Percentiles rank a stretch among this genome's conserved stretches.
Conservation (phyloP, 2,888 invertebrate genomes). For the Clitarchus hookeri region DNA sequence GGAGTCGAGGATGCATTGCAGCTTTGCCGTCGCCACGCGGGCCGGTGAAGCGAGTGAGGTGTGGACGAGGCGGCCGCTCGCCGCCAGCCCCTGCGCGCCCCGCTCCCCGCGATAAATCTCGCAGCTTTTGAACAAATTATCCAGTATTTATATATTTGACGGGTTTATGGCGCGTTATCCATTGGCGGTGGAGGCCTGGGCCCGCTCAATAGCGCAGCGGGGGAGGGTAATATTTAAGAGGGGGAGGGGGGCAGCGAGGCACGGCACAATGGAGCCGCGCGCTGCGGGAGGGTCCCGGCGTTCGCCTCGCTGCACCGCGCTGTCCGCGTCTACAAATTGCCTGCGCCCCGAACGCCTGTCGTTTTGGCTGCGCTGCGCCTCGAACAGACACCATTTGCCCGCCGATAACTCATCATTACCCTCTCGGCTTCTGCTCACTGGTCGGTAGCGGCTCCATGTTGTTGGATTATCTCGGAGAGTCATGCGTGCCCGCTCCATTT, state of each 20-base stretch:
- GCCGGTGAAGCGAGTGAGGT: background rate
- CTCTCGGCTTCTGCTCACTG: background rate
- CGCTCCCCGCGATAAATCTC: background rate
- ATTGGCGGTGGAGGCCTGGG: background rate
- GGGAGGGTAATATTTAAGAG: background rate
- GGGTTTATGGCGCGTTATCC: conserved; percentile 8
- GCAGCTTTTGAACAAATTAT: background rate
- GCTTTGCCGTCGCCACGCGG: too few species aligned
- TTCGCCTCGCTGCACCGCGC: too few species aligned
- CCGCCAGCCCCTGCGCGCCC: background rate
- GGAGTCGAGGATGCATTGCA: too few species aligned
- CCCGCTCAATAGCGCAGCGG: background rate
- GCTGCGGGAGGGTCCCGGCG: background rate
- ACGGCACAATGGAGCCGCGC: background rate
- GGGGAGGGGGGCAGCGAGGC: background rate
- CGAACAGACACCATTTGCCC: background rate
- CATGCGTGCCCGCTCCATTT: too few species aligned
- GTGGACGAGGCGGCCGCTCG: background rate
- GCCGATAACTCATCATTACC: conserved; percentile 1
- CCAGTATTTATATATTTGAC: conserved; percentile 14
- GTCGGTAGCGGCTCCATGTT: too few species aligned
- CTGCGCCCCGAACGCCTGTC: background rate
- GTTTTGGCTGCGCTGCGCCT: background rate
- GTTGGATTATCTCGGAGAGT: too few species aligned
- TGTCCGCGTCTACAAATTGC: background rate